These are phyloP conservation scores for Caenorhabditis inopinata DNA, from an alignment of 1,140 invertebrate genomes.

Conservation along the genomic window DNA sequence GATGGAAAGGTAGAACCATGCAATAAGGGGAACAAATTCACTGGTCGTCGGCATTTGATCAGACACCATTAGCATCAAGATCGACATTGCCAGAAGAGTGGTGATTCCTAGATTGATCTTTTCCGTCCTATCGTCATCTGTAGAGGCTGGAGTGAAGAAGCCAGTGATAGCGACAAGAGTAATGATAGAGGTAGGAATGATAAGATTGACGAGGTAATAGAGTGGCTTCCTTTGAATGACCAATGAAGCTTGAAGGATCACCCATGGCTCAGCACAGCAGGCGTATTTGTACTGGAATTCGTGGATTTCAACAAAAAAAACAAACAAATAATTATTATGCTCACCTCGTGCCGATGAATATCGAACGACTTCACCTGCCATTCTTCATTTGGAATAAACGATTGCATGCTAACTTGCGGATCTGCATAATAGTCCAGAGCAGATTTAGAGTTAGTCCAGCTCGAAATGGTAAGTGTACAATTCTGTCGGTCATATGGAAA, in stretches of 20 bases:
- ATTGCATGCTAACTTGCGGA: constrained; percentile 58
- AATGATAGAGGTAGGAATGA: constrained; percentile 63
- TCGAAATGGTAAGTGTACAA: constrained; percentile 63
- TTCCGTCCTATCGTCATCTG: constrained; percentile 63
- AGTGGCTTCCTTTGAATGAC: constrained; percentile 61
- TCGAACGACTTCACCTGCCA: constrained; percentile 63
- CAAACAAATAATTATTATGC: neutral
- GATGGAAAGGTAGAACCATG: constrained; percentile 64
- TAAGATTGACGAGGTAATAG: constrained; percentile 61
- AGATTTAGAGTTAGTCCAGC: constrained; percentile 63
- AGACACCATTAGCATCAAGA: constrained; percentile 64
- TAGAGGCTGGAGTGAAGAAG: constrained; percentile 65
- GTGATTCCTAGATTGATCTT: constrained; percentile 57
- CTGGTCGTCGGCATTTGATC: constrained; percentile 66
- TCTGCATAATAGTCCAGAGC: constrained; percentile 64
- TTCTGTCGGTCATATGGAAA: constrained; percentile 66
- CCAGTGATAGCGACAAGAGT: constrained; percentile 65
- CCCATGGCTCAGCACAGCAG: constrained; percentile 65
- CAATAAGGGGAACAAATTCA: constrained; percentile 64
- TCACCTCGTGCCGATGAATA: constrained; percentile 64
- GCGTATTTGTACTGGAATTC: constrained; percentile 64
- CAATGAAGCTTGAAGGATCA: constrained; percentile 60
- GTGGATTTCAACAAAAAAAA: neutral
- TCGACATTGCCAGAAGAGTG: constrained; percentile 62
- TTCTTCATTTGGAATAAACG: constrained; percentile 63